phyloP scores from a whole-genome alignment of 2,113 vertebrate genomes.

The Toxostoma redivivum region DNA sequence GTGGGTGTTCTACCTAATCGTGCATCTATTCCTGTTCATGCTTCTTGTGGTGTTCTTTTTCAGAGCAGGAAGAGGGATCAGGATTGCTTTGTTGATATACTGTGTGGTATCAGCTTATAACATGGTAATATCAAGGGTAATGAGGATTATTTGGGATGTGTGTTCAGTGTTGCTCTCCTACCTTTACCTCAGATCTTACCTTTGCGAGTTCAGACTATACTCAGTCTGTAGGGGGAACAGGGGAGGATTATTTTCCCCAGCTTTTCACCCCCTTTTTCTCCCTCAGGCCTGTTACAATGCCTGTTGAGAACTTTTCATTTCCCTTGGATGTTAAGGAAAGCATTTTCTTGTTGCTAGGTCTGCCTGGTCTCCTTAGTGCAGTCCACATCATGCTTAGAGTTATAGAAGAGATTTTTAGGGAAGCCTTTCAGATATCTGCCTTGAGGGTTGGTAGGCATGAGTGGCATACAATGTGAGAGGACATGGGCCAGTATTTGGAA shows the following conservation, averaged over 20 bases:
- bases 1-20: not conserved
- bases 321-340: not conserved
- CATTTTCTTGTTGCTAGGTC: not conserved
- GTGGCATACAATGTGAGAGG: not conserved
- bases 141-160: not conserved
- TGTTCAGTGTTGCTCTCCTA: not conserved
- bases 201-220: not conserved
- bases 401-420: not conserved
- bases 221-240: not conserved
- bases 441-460: not conserved
- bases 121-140: no score
- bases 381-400: not conserved
- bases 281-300: not conserved
- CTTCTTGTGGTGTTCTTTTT: not conserved
- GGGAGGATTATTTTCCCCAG: not conserved
- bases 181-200: not conserved
- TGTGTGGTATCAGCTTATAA: not conserved
- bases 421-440: not conserved
- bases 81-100: not conserved
- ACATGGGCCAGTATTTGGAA: not conserved
- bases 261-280: not conserved
- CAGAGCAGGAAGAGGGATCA: not conserved
- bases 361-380: not conserved
- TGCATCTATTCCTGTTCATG: not conserved
- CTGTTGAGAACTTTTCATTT: not conserved